Evolutionary conservation across 2,888 invertebrate species (phyloP), one percentile per base, ranked within the genome.

Genomic region (Phytoseiulus persimilis): DNA sequence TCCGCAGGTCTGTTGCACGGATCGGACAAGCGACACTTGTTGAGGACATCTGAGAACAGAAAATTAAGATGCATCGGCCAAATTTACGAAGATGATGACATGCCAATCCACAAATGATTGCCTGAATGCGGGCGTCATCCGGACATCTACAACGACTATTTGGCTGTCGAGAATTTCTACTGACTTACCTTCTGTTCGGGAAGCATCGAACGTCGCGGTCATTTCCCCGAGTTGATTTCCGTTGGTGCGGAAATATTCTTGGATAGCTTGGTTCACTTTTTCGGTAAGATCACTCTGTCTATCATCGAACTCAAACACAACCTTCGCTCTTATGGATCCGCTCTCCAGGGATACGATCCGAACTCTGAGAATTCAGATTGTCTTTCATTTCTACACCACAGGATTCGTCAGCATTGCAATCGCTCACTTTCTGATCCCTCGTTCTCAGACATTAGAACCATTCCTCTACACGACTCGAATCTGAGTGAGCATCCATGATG

Each of bases 261-360:
- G 87, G 5, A 87, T 9, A n/a, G 39, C 33, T 87, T 87, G 87
- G 33, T 87, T 32, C 6, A 87, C 87, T 31, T 23, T 33, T n/a
- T 33, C 87, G 32, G 39, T 39, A 33, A 87, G 87, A 28, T 87
- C 87, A n/a, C 14, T 6, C 32, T 32, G 87, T n/a, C 45, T 31
- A 9, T 32, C 87, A 5, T 87, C 87, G 33, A 87, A 87, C 33
- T 87, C 87, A 23, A 87, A 33, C 6, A 33, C 87, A 87, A 87
- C 31, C 87, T 87, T 87, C 18, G 45, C 87, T 31, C 33, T 87
- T 32, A 87, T 87, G 6, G 87, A 87, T 33, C 87, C 87, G 87
- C 87, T 87, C 87, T 87, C 87, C 9, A 87, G 39, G 5, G 87
- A 31, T 31, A 87, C 87, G 33, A 87, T 87, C n/a, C 87, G 18